Evolutionary conservation across 2,113 vertebrate genomes (phyloP).

Genomic region (Notarius quadriscutis): DNA sequence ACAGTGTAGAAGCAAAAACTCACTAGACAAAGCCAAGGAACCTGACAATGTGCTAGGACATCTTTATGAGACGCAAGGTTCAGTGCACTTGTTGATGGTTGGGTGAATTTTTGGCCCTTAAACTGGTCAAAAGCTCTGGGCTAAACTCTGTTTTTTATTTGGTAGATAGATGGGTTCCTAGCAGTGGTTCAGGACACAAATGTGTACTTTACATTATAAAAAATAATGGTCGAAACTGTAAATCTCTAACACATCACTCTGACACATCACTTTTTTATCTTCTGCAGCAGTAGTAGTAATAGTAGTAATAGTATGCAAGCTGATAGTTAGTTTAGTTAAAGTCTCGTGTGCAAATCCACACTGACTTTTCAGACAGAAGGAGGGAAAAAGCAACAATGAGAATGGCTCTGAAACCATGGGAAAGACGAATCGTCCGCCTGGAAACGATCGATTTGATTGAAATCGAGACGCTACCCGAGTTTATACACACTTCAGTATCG

Average conservation of each 20-base stretch:
- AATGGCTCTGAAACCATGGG: not conserved
- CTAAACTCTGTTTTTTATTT: not conserved
- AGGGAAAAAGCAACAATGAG: no score
- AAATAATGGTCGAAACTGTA: not conserved
- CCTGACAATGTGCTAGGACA: not conserved
- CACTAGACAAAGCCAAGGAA: not conserved
- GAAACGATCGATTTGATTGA: slow-evolving; percentile 47
- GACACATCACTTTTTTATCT: no score
- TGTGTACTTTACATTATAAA: not conserved
- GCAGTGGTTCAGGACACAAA: not conserved
- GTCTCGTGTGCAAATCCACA: not conserved
- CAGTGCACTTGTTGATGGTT: not conserved
- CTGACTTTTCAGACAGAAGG: slow-evolving; percentile 4
- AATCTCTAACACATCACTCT: not conserved
- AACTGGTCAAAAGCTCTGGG: not conserved
- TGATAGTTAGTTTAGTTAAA: not conserved
- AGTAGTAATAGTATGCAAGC: not conserved
- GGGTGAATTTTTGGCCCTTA: not conserved
- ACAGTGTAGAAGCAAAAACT: not conserved
- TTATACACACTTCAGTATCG: slow-evolving; percentile 33
- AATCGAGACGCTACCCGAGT: slow-evolving; percentile 32
- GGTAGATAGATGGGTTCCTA: not conserved
- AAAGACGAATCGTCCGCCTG: slow-evolving; percentile 16
- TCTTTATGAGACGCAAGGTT: no score
- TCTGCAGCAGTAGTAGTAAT: not conserved